phyloP scores from a whole-genome alignment of 2,797 vertebrate genomes.

The Phataginus tricuspis region DNA sequence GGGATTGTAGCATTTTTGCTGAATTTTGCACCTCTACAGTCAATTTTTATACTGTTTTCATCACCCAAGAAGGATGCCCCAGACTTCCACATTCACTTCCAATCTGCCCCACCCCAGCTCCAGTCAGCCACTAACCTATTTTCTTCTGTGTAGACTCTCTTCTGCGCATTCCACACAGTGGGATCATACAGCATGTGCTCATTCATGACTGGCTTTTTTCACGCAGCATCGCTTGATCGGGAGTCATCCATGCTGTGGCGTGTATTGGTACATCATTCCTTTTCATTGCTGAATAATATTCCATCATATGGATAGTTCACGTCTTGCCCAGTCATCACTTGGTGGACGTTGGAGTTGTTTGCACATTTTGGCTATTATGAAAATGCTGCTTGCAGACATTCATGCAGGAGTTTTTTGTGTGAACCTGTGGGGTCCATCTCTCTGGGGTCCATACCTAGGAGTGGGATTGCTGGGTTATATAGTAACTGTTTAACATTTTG shows the following conservation, averaged over 20 bases:
- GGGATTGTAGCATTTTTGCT: too few species aligned
- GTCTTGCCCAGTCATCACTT: not conserved
- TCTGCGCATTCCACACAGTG: fast-evolving
- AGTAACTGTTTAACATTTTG: too few species aligned
- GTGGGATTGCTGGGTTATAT: not conserved
- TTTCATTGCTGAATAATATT: not conserved
- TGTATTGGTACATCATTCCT: fast-evolving
- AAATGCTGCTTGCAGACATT: not conserved
- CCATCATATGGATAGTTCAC: not conserved
- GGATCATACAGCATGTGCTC: fast-evolving
- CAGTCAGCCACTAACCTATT: not conserved
- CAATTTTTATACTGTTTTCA: not conserved
- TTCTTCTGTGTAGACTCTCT: not conserved
- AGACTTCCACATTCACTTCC: not conserved
- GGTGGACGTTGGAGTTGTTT: not conserved
- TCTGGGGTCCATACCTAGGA: fast-evolving
- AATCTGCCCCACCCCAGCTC: fast-evolving
- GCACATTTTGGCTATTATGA: not conserved
- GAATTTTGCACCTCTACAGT: not conserved
- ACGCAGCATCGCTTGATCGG: too few species aligned
- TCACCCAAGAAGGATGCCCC: not conserved
- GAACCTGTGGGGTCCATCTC: not conserved
- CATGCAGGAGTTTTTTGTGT: not conserved
- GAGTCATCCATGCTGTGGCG: not conserved
- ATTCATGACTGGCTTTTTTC: not conserved